phyloP scores from a whole-genome alignment of 1,140 invertebrate species.

The Drosophila persimilis region DNA sequence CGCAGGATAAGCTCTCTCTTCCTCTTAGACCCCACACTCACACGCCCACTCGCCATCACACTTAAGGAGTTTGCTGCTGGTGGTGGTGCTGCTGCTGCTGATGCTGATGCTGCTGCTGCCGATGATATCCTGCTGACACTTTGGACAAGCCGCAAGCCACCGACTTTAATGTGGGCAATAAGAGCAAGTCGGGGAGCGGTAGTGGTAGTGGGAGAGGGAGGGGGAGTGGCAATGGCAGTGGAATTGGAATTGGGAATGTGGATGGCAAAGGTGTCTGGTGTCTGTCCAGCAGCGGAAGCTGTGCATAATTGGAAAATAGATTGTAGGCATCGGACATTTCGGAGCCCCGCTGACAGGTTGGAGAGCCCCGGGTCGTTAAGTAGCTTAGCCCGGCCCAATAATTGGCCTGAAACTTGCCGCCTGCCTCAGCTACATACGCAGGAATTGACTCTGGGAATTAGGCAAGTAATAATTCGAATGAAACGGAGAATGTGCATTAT shows the following conservation, averaged over 20 bases:
- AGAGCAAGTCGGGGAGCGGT: background rate
- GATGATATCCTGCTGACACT: conserved; percentile 72
- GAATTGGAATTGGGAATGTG: background rate
- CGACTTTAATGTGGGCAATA: conserved; percentile 64
- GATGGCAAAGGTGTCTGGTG: conserved; percentile 45
- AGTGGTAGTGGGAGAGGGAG: conserved; percentile 8
- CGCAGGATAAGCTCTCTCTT: conserved; percentile 39
- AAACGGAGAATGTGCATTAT: conserved; percentile 19
- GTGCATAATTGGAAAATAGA: conserved; percentile 76
- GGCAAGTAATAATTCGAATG: conserved; percentile 20
- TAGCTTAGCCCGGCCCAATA: conserved; percentile 39
- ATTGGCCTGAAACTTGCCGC: conserved; percentile 22
- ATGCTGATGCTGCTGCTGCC: conserved; percentile 27
- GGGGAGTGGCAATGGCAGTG: background rate
- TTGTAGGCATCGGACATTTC: conserved; percentile 13
- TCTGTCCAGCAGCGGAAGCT: conserved; percentile 48
- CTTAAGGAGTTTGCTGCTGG: conserved; percentile 14
- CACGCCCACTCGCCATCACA: conserved; percentile 17
- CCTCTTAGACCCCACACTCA: background rate
- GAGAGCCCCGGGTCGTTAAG: conserved; percentile 39
- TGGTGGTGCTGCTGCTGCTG: conserved; percentile 8
- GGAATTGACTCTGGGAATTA: conserved; percentile 17
- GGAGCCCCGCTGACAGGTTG: conserved; percentile 28
- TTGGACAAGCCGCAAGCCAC: conserved; percentile 42
- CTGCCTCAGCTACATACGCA: background rate